Evolutionary conservation across 2,888 invertebrate species (phyloP).

Genomic region (Andrena haemorrhoa): DNA sequence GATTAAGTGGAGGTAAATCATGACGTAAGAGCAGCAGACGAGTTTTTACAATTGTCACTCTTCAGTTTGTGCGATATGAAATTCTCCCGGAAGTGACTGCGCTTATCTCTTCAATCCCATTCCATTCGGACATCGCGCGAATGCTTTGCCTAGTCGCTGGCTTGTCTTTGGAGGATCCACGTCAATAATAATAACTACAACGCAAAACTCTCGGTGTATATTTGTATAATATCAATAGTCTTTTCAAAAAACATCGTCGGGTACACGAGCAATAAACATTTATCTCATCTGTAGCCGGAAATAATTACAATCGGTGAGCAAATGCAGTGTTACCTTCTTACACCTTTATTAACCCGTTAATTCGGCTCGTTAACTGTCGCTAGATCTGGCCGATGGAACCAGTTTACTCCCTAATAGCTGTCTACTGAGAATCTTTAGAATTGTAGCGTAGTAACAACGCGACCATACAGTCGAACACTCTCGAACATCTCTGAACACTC

Average conservation of each 20-base stretch:
- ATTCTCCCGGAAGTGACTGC: not conserved
- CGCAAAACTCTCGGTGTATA: not conserved
- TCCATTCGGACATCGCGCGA: not conserved
- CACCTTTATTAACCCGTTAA: constrained; percentile 68
- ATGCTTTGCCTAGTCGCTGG: constrained; percentile 10
- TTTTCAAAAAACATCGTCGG: not conserved
- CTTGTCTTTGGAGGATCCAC: constrained; percentile 16
- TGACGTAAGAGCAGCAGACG: constrained; percentile 15
- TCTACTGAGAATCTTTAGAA: constrained; percentile 69
- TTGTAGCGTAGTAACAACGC: constrained; percentile 65
- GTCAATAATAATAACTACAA: not conserved
- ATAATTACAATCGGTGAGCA: constrained; percentile 43
- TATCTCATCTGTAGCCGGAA: constrained; percentile 18
- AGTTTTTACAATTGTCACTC: constrained; percentile 25
- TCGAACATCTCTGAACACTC: constrained; percentile 40
- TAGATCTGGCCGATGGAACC: constrained; percentile 50
- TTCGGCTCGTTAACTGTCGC: constrained; percentile 55
- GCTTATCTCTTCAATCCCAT: not conserved
- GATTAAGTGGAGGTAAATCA: constrained; percentile 24
- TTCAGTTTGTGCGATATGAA: constrained; percentile 35
- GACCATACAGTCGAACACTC: constrained; percentile 53
- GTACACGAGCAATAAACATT: not conserved
- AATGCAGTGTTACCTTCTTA: constrained; percentile 48
- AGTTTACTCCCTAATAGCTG: constrained; percentile 54
- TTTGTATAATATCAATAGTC: not conserved